A percentile compares a stretch with the other conserved stretches of the same genome.
phyloP scores from a whole-genome alignment of 2,113 vertebrate genomes.

The Dinomys branickii region DNA sequence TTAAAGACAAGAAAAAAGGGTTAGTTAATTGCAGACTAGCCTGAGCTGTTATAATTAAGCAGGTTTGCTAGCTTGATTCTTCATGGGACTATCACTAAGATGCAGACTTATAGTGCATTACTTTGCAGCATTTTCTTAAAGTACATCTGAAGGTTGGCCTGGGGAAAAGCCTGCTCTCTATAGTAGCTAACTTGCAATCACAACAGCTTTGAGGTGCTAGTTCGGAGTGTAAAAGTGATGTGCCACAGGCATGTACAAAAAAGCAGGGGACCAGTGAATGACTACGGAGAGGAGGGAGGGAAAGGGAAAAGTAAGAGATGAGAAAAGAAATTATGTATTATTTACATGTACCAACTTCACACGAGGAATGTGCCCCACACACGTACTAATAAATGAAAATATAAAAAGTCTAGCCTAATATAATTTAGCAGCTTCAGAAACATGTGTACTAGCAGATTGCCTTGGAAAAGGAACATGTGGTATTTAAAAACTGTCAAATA shows the following conservation, averaged over 20 bases:
- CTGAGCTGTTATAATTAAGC: not conserved
- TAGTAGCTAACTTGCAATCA: not conserved
- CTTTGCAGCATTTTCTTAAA: not conserved
- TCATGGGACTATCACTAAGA: not conserved
- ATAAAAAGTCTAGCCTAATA: constrained; percentile 30
- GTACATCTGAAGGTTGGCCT: not conserved
- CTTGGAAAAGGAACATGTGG: constrained; percentile 49
- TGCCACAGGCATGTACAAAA: not conserved
- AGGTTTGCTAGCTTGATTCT: not conserved
- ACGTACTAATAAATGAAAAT: not conserved
- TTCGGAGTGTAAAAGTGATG: not conserved
- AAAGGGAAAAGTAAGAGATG: not conserved
- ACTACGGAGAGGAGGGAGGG: no score
- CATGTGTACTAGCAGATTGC: constrained; percentile 41
- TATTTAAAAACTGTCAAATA: constrained; percentile 67
- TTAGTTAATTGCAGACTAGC: not conserved
- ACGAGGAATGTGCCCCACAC: not conserved
- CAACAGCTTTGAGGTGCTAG: not conserved
- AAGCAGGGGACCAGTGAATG: not conserved
- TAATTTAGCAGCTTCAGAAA: constrained; percentile 20
- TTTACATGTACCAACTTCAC: not conserved
- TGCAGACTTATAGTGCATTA: not conserved
- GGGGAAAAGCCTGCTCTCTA: not conserved
- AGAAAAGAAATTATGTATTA: not conserved
- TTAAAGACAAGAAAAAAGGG: constrained; percentile 5